Evolutionary conservation across 2,797 vertebrate genomes (phyloP).

Genomic region (Vultur gryphus): DNA sequence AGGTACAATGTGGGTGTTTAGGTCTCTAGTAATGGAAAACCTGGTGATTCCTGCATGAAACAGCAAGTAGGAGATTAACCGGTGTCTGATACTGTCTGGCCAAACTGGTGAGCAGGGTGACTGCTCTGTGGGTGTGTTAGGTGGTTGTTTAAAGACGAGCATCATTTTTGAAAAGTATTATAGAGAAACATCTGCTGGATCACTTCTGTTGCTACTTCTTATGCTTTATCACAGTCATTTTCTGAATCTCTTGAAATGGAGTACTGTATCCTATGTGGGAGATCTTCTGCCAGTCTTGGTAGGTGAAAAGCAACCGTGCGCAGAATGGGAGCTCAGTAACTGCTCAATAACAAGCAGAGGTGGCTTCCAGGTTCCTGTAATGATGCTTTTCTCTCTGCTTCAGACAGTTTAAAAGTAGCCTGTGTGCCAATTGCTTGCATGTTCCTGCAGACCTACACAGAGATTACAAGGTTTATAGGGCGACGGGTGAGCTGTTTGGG

Average conservation of each 20-base stretch:
- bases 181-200: not conserved
- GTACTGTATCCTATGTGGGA: accelerated
- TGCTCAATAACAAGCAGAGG: not conserved
- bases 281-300: not conserved
- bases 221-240: not conserved
- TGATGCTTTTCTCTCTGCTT: not conserved
- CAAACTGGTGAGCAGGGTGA: not conserved
- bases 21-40: not conserved
- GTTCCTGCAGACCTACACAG: accelerated
- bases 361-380: not conserved
- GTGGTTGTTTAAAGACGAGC: not conserved
- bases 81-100: not conserved
- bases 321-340: not conserved
- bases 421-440: accelerated
- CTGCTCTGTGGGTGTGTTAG: accelerated
- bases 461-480: not conserved
- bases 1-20: not conserved
- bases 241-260: not conserved
- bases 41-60: not conserved
- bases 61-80: no score
- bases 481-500: not conserved
- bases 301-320: not conserved
- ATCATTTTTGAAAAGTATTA: not conserved
- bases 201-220: not conserved
- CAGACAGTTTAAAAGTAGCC: not conserved